These are phyloP conservation scores for Bovichtus variegatus DNA, from an alignment of 2,797 vertebrate species.

Conservation along the genomic window DNA sequence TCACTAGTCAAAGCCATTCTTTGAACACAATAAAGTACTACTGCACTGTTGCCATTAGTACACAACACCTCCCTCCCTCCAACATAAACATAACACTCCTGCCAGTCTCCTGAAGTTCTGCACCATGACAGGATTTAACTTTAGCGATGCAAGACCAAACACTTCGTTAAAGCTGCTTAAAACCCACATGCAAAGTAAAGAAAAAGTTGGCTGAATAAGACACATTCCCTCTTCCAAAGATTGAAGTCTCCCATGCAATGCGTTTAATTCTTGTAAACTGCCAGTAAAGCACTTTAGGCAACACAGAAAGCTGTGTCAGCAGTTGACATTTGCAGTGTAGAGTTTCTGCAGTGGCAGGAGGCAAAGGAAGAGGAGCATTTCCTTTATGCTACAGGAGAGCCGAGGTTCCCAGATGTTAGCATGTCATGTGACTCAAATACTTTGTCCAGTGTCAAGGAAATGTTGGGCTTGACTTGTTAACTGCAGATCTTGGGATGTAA, in stretches of 20 bases:
- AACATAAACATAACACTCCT: background rate
- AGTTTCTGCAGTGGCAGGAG: slow-evolving; percentile 48
- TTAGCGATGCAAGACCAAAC: background rate
- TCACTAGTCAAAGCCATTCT: background rate
- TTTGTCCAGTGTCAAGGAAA: background rate
- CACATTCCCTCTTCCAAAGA: slow-evolving; percentile 1
- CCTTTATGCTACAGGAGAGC: slow-evolving; percentile 36
- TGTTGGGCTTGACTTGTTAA: background rate
- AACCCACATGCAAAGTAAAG: background rate
- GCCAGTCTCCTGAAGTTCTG: background rate
- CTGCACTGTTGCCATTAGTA: background rate
- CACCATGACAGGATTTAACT: slow-evolving; percentile 7
- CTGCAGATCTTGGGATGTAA: background rate
- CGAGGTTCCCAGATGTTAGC: slow-evolving; percentile 25
- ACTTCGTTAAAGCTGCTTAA: background rate
- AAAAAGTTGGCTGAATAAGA: slow-evolving; percentile 5
- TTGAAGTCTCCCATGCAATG: slow-evolving; percentile 11
- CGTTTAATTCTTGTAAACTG: slow-evolving; percentile 20
- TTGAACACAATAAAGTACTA: background rate
- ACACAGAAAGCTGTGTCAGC: slow-evolving; percentile 53
- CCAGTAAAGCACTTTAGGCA: slow-evolving; percentile 48
- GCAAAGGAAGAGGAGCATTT: slow-evolving; percentile 51
- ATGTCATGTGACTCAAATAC: slow-evolving; percentile 14
- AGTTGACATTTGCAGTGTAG: slow-evolving; percentile 40
- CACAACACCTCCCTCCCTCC: background rate